These are phyloP conservation scores for Pristionchus entomophagus DNA, from an alignment of 2,888 invertebrate species.

Conservation along the genomic window DNA sequence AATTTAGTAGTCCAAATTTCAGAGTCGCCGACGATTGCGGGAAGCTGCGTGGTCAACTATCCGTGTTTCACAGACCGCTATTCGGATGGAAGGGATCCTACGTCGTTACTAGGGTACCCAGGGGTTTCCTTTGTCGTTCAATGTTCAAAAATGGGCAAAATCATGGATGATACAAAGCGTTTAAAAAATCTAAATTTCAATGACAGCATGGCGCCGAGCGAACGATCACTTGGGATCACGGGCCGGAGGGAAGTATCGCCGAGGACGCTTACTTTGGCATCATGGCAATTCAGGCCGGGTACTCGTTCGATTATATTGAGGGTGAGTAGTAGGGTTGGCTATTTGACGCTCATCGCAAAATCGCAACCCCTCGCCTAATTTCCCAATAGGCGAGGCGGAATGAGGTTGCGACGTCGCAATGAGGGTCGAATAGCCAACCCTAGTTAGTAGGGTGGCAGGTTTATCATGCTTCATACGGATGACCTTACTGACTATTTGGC, in stretches of 20 bases:
- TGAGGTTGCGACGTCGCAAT: too few species aligned
- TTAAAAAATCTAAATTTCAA: background rate
- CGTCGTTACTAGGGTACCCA: conserved; percentile 91
- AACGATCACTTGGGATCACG: conserved; percentile 94
- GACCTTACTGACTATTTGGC: too few species aligned
- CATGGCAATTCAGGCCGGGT: conserved; percentile 92
- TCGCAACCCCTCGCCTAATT: too few species aligned
- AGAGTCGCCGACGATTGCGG: conserved; percentile 98
- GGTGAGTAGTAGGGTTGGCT: too few species aligned
- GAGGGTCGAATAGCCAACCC: too few species aligned
- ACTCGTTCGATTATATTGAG: conserved; percentile 93
- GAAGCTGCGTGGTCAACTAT: conserved; percentile 91
- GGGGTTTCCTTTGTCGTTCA: background rate
- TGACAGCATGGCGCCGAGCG: conserved; percentile 76
- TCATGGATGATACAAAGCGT: too few species aligned
- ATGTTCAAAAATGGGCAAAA: background rate
- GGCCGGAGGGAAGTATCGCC: conserved; percentile 95
- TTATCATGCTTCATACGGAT: too few species aligned
- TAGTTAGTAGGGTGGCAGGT: too few species aligned
- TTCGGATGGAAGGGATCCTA: conserved; percentile 99
- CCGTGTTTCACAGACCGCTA: conserved; percentile 91
- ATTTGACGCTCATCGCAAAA: too few species aligned
- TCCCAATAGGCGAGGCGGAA: too few species aligned
- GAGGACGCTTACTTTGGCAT: conserved; percentile 98
- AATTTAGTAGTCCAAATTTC: conserved; percentile 50